Evolutionary conservation across 35 echinoderm and acorn worm genomes (phyloP).

Genomic region (Holothuria glaberrima): DNA sequence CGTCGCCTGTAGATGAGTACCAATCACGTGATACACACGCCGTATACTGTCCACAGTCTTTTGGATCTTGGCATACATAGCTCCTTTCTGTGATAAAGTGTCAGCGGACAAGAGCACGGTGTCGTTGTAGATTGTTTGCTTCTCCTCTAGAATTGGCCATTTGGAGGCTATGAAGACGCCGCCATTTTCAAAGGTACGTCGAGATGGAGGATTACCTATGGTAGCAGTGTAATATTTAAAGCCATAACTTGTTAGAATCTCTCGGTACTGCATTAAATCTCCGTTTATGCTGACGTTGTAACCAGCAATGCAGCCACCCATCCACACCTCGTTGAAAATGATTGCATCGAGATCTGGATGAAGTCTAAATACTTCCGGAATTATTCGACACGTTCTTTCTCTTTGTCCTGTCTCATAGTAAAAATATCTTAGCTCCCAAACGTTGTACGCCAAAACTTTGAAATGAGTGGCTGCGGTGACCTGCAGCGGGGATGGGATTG

Average conservation of each 20-base stretch:
- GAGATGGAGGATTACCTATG: constrained; percentile 60
- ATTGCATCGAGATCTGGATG: constrained; percentile 93
- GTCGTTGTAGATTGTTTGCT: constrained; percentile 62
- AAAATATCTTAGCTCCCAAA: constrained; percentile 92
- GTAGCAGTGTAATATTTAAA: constrained; percentile 83
- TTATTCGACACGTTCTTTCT: constrained; percentile 89
- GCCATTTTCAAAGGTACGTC: constrained; percentile 81
- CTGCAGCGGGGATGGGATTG: constrained; percentile 24
- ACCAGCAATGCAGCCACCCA: constrained; percentile 90
- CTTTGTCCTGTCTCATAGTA: constrained; percentile 88
- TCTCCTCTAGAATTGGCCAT: constrained; percentile 85
- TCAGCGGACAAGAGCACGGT: constrained; percentile 56
- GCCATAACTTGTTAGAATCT: constrained; percentile 81
- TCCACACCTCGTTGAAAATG: constrained; percentile 89
- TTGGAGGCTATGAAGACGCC: constrained; percentile 93
- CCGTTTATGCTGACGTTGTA: constrained; percentile 59
- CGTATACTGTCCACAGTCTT: constrained; percentile 75
- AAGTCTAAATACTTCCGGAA: constrained; percentile 67
- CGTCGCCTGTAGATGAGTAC: constrained; percentile 84
- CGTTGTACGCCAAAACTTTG: constrained; percentile 85
- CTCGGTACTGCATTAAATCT: constrained; percentile 61
- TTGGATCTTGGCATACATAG: constrained; percentile 85
- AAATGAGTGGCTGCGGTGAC: constrained; percentile 66
- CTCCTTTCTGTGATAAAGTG: constrained; percentile 80
- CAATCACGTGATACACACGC: constrained; percentile 81